Base-by-base conservation (phyloP, 1,140 invertebrate species). In the Drosophila cardini region DNA sequence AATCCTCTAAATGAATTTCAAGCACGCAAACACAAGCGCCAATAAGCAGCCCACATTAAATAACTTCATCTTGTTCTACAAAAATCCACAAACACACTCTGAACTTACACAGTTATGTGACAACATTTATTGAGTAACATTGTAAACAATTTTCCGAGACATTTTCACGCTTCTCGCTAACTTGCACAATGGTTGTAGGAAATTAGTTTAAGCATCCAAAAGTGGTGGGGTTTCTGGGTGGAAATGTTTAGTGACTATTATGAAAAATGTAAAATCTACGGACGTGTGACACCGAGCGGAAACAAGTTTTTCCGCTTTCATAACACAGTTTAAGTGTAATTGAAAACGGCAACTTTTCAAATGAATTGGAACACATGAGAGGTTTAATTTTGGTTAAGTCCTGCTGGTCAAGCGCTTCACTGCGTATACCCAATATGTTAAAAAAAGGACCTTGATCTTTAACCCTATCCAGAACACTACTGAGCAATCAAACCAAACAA, bases 1-100 rank as follows among this genome's bases (percentile, higher is more conserved):
- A 86, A 86, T 86, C 80, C 83, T 73, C 76, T 87, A 86, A 86
- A 86, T 86, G 83, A 86, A 86, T 86, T 86, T 87, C 83, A 87
- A 87, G 83, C 83, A 86, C 83, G 83, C 83, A 79, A 87, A 79
- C 83, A 86, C 83, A 86, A 76, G 83, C 83, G 76, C 72, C 83
- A 83, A 78, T 74, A 80, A 83, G 58, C 72, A 72, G 43, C 52
- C 56, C 55, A 58, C 42, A 43, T 40, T 9, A 40, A 48, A 26
- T 38, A 42, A 56, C 5, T 48, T 26, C 21, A 5, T 26, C 21
- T 26, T 4, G 21, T 26, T 26, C 4, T 36, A 55, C 36, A 50
- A 10, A 36, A 11, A 36, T 42, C 43, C 53, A 38, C 67, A 34
- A 34, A 53, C 34, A 40, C 45, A 45, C 15, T 53, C 7, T 34